Evolutionary conservation across 2,888 invertebrate genomes (phyloP), one percentile per base, ranked within the genome.

Genomic region (Eugnorisma glareosa): DNA sequence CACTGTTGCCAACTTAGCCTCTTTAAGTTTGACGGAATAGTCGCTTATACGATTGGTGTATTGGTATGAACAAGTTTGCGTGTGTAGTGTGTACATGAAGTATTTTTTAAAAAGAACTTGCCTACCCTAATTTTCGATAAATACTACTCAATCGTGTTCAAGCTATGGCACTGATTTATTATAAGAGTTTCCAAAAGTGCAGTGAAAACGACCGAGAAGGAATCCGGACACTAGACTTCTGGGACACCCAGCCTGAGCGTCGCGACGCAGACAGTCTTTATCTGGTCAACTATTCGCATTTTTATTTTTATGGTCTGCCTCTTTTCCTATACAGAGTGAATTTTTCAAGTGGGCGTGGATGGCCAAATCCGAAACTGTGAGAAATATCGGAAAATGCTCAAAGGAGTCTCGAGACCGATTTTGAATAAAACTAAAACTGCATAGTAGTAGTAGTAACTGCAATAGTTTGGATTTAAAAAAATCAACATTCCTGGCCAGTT

Each of bases 1-100:
- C 67, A 84, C 79, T 67, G 79, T 86, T 87, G 67, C 69, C 70
- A 86, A 88, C 79, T 84, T 76, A 40, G 73, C 61, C 67, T 71
- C 57, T 67, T 69, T 75, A 78, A 78, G 81, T 79, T 81, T 74
- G 69, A 57, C 73, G 74, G 45, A 81, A 74, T 79, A 76, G 64
- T 61, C 76, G 73, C 61, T 75, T 82, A 82, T 76, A 31, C 69
- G 63, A 82, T 74, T 73, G 73, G 67, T 71, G 70, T 63, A 83
- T 83, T 73, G 75, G 54, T 73, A 75, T 61, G 54, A 45, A 61
- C 73, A 70, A 43, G 35, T 51, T 67, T 24, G 5, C 5, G n/a
- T n/a, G 35, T 45, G 31, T 67, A 48, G 28, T 61, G 37, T 51
- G 67, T 67, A 21, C 45, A 21, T 51, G n/a, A n/a, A 48, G 28